phyloP scores from a whole-genome alignment of 2,113 vertebrate genomes.

The Illadopsis cleaveri region DNA sequence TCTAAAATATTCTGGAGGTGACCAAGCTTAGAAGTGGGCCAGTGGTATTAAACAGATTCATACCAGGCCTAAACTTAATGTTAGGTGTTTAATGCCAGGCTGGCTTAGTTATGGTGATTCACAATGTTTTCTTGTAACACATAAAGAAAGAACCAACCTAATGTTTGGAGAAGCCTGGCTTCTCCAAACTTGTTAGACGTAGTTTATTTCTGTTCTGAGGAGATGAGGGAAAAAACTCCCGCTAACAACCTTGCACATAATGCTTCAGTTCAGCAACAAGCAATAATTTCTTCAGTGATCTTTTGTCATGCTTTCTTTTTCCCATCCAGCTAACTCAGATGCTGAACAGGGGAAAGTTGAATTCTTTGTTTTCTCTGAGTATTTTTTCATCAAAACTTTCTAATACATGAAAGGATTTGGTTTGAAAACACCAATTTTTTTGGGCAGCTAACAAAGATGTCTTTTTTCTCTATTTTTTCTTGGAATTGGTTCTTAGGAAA shows the following conservation, averaged over 20 bases:
- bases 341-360: background rate
- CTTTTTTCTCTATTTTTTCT: background rate
- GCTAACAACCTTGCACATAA: background rate
- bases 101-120: background rate
- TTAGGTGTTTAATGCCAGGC: background rate
- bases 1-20: background rate
- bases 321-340: background rate
- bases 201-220: background rate
- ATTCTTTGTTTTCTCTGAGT: background rate
- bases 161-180: background rate
- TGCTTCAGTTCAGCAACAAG: background rate
- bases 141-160: background rate
- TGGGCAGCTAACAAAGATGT: conserved; percentile 17
- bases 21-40: background rate
- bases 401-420: background rate
- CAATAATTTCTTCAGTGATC: background rate
- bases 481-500: background rate
- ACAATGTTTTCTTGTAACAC: background rate
- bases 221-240: background rate
- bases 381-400: background rate
- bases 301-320: background rate
- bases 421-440: background rate
- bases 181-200: background rate
- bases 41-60: background rate
- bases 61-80: background rate